Evolutionary conservation across 1,140 invertebrate species (phyloP).

Genomic region (Drosophila repletoides): DNA sequence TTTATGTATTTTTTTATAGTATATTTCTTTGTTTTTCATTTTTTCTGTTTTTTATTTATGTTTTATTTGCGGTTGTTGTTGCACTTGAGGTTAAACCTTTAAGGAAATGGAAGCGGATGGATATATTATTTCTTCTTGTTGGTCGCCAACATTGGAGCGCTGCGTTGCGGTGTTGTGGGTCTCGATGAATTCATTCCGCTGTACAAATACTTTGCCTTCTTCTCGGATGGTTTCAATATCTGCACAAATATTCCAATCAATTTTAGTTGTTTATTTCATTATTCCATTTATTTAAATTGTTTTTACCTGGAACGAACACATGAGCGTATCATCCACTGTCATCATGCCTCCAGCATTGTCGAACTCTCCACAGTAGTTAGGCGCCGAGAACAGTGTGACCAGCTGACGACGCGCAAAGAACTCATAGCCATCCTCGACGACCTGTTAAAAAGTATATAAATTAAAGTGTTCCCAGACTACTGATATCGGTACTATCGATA

Average conservation of each 20-base stretch:
- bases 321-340: constrained; percentile 99
- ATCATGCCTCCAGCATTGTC: constrained; percentile 99
- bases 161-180: constrained; percentile 94
- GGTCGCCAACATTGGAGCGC: constrained; percentile 84
- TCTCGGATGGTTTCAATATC: constrained; percentile 99
- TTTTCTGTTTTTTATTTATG: constrained; percentile 20
- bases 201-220: constrained; percentile 99
- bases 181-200: constrained; percentile 90
- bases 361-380: constrained; percentile 95
- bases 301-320: constrained; percentile 95
- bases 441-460: constrained; percentile 84
- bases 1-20: constrained; percentile 39
- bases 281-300: neutral
- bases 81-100: constrained; percentile 73
- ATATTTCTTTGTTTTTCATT: constrained; percentile 24
- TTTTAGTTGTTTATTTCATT: neutral
- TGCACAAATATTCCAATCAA: constrained; percentile 82
- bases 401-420: constrained; percentile 95
- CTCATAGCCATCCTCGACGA: constrained; percentile 95
- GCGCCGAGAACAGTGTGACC: constrained; percentile 95
- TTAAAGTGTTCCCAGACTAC: no score
- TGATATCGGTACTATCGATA: no score
- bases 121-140: constrained; percentile 91
- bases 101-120: constrained; percentile 82
- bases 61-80: constrained; percentile 16